phyloP scores from a whole-genome alignment of 2,888 invertebrate species.

The Ypsolopha scabrella region DNA sequence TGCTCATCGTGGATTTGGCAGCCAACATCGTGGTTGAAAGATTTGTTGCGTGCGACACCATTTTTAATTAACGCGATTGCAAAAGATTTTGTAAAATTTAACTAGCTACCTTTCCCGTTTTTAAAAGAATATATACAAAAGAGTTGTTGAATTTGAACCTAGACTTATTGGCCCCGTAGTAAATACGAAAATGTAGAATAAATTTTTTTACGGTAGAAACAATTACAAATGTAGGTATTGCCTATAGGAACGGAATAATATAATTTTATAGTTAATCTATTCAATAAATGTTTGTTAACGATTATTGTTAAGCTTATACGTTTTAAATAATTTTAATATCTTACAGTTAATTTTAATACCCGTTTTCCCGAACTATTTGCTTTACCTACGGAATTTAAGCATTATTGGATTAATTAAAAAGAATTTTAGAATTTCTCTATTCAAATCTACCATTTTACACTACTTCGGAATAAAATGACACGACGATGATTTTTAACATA shows the following conservation, averaged over 20 bases:
- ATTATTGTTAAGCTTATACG: constrained; percentile 16
- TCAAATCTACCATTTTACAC: not conserved
- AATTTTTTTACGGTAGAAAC: constrained; percentile 12
- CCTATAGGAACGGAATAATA: constrained; percentile 45
- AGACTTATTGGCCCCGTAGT: constrained; percentile 39
- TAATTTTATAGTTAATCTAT: constrained; percentile 8
- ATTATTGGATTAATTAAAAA: constrained; percentile 8
- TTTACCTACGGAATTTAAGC: constrained; percentile 9
- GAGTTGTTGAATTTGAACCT: constrained; percentile 14
- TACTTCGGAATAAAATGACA: not conserved
- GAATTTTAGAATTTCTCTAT: not conserved
- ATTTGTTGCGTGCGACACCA: constrained; percentile 45
- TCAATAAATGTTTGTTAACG: not conserved
- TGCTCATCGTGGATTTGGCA: constrained; percentile 37
- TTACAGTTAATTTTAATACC: constrained; percentile 24
- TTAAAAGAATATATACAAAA: constrained; percentile 4
- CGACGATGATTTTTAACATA: not conserved
- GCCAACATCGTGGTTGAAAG: constrained; percentile 16
- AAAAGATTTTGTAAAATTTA: constrained; percentile 11
- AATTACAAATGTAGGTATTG: constrained; percentile 22
- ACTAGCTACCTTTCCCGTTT: constrained; percentile 16
- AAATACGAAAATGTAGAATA: constrained; percentile 12
- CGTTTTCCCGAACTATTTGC: constrained; percentile 31
- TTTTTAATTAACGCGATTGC: constrained; percentile 24
- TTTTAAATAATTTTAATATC: constrained; percentile 18